Evolutionary conservation across 2,888 invertebrate genomes (phyloP).

Genomic region (Fragum whitleyi): DNA sequence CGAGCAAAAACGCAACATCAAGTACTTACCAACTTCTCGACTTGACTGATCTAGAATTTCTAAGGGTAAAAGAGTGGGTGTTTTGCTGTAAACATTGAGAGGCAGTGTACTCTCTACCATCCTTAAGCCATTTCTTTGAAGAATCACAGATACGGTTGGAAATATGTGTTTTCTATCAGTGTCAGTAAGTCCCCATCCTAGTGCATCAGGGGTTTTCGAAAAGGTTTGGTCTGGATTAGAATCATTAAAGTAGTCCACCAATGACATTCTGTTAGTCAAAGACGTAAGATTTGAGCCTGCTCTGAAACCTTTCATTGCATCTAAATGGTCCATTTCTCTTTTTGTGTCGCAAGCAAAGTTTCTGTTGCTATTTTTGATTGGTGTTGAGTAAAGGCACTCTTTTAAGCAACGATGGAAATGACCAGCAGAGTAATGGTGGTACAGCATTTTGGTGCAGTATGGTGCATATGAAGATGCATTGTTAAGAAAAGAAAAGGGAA

Average conservation of each 20-base stretch:
- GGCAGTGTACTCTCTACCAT: background rate
- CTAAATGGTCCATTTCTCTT: constrained; percentile 55
- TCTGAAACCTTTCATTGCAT: constrained; percentile 46
- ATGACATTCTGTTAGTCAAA: constrained; percentile 47
- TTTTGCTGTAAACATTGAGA: constrained; percentile 37
- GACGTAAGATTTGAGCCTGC: constrained; percentile 35
- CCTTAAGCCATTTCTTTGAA: constrained; percentile 30
- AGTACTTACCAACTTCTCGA: constrained; percentile 29
- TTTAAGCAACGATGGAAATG: constrained; percentile 52
- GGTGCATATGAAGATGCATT: constrained; percentile 59
- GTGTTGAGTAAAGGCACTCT: constrained; percentile 46
- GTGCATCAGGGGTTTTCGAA: constrained; percentile 16
- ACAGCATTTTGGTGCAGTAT: constrained; percentile 42
- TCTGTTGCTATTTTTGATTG: constrained; percentile 32
- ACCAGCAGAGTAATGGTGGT: constrained; percentile 44
- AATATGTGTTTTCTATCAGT: constrained; percentile 24
- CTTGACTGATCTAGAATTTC: constrained; percentile 37
- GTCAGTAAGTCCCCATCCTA: constrained; percentile 26
- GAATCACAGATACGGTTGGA: constrained; percentile 28
- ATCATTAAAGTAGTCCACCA: constrained; percentile 40
- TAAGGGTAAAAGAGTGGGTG: constrained; percentile 11
- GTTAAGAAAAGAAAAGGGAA: constrained; percentile 45
- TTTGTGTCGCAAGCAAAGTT: constrained; percentile 61
- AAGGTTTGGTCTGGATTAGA: background rate
- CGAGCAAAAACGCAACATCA: constrained; percentile 28